Evolutionary conservation across 1,140 invertebrate genomes (phyloP), one percentile per base, ranked within the genome.

Genomic region (Prorops nasuta): DNA sequence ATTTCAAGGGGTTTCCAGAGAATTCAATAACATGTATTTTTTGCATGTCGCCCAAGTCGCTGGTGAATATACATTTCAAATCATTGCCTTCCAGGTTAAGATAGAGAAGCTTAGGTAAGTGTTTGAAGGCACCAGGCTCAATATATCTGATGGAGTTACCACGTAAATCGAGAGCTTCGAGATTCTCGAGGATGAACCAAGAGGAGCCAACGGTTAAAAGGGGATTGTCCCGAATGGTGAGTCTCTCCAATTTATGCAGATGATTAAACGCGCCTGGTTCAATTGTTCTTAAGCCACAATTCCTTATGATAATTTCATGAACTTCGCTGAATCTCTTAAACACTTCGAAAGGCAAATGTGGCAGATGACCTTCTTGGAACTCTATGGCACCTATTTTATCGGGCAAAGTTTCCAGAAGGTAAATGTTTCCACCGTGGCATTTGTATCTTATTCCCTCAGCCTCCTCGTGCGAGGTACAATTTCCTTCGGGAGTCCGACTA

Each of bases 81-180:
- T 54, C 55, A 35, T 70, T 70, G 0, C 64, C 64, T 6, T 70
- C 60, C 14, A 70, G 43, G 43, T 64, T 67, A 3, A 70, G 31
- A 36, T 69, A 62, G 3, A 48, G 40, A 0, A 70, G 46, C 8
- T 20, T 48, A 8, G 39, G 34, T 8, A 70, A 22, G n/a, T 56
- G 17, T 2, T 46, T 39, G 9, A 70, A 69, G 4, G 63, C 45
- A 14, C 44, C 54, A 0, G 56, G 42, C 4, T 58, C 63, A n/a
- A 70, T 64, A 15, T 67, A 66, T 4, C 38, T 45, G 9, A 70
- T 51, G 6, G 54, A 58, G 17, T 70, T 70, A 6, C 64, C 59
- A 6, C 64, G 60, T 3, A 70, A 18, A 54, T 68, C 60, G 9
- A 70, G 22, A 8, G 48, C 54, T 21, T 50, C 46, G 7, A 70